Evolutionary conservation across 2,888 invertebrate genomes (phyloP).

Genomic region (Mythimna ferrago): DNA sequence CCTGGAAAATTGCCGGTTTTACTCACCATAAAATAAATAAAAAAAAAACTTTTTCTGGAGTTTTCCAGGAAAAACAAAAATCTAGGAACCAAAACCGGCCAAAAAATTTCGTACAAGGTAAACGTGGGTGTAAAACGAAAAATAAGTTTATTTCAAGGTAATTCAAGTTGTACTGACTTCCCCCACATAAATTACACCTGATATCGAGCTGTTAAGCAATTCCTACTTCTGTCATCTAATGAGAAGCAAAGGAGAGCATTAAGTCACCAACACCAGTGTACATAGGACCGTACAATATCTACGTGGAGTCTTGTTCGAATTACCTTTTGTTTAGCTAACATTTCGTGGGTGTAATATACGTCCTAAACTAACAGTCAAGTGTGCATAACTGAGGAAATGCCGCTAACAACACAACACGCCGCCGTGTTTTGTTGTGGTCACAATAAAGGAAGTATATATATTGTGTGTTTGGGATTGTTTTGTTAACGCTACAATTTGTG

Average conservation of each 20-base stretch:
- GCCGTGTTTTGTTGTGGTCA: conserved; percentile 47
- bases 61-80: too few species aligned
- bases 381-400: conserved; percentile 62
- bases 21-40: too few species aligned
- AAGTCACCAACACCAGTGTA: conserved; percentile 46
- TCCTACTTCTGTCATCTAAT: conserved; percentile 32
- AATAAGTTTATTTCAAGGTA: too few species aligned
- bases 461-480: conserved; percentile 23
- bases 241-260: conserved; percentile 48
- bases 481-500: background rate
- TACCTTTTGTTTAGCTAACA: conserved; percentile 65
- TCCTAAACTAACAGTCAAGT: conserved; percentile 72
- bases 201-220: conserved; percentile 35
- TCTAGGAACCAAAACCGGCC: too few species aligned
- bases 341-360: conserved; percentile 64
- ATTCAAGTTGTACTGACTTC: too few species aligned
- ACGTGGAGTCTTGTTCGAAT: conserved; percentile 61
- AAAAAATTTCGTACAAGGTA: too few species aligned
- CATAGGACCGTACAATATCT: conserved; percentile 60
- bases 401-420: conserved; percentile 41
- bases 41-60: too few species aligned
- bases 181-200: background rate
- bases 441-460: conserved; percentile 41
- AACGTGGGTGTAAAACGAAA: too few species aligned
- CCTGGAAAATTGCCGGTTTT: too few species aligned